phyloP scores from a whole-genome alignment of 2,888 invertebrate genomes.

The Pyrochroa serraticornis region DNA sequence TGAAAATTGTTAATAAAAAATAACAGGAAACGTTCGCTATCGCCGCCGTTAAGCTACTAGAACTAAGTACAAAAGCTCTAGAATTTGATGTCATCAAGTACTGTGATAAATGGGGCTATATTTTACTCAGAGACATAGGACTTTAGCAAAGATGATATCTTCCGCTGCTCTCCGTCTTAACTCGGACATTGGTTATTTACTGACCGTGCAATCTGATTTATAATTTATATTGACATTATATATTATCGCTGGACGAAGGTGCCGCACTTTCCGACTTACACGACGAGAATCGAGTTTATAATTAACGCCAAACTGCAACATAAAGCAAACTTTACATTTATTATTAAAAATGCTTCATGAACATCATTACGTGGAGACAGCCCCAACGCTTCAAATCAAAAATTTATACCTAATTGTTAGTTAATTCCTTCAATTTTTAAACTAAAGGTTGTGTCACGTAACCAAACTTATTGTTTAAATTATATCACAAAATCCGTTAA shows the following conservation, averaged over 20 bases:
- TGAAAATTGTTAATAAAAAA: conserved; percentile 5
- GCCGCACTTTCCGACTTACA: background rate
- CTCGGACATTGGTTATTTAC: conserved; percentile 50
- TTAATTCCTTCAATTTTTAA: too few species aligned
- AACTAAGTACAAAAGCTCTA: conserved; percentile 36
- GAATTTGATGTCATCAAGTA: conserved; percentile 54
- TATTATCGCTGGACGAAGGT: conserved; percentile 34
- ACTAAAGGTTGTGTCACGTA: too few species aligned
- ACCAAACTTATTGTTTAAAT: too few species aligned
- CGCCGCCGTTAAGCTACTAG: conserved; percentile 21
- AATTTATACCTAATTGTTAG: too few species aligned
- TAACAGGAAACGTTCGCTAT: conserved; percentile 5
- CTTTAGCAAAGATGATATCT: conserved; percentile 56
- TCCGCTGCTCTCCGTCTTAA: conserved; percentile 44
- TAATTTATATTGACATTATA: conserved; percentile 53
- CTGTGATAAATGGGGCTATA: conserved; percentile 55
- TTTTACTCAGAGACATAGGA: conserved; percentile 55
- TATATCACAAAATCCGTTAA: too few species aligned
- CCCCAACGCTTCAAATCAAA: too few species aligned
- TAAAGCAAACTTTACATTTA: too few species aligned
- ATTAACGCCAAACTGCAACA: too few species aligned
- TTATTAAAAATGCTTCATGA: too few species aligned
- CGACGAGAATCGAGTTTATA: too few species aligned
- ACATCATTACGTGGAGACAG: too few species aligned
- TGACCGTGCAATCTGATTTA: conserved; percentile 52